Conservation (phyloP, 2,888 invertebrate genomes). For the Leucania comma region DNA sequence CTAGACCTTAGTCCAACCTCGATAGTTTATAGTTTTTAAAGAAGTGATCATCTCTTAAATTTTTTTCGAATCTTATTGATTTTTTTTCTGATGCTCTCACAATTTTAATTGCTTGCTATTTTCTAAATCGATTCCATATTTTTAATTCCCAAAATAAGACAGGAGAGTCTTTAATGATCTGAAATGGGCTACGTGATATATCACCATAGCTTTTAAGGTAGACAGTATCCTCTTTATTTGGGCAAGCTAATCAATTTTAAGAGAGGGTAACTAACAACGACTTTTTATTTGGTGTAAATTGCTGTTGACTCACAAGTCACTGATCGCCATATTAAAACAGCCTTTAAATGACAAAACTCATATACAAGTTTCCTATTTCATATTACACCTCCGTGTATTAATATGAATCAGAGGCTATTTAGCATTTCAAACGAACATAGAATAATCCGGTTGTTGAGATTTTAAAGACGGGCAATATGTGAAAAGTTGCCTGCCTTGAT, state of each 20-base stretch:
- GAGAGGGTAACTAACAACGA: conserved; percentile 33
- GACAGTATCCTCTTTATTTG: conserved; percentile 46
- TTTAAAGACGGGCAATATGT: conserved; percentile 69
- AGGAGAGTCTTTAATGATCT: conserved; percentile 37
- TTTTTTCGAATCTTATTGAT: neutral
- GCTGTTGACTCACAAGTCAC: conserved; percentile 67
- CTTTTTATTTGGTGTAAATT: conserved; percentile 53
- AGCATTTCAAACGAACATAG: conserved; percentile 73
- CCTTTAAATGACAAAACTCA: conserved; percentile 68
- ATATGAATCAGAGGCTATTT: conserved; percentile 81
- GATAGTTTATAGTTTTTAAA: conserved; percentile 33
- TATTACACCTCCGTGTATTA: conserved; percentile 77
- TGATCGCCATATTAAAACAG: conserved; percentile 59
- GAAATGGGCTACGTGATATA: conserved; percentile 47
- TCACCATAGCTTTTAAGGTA: conserved; percentile 54
- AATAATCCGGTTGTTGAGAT: conserved; percentile 72
- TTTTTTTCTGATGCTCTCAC: conserved; percentile 7
- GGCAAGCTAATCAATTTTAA: conserved; percentile 50
- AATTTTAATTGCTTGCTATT: conserved; percentile 27
- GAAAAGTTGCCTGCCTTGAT: conserved; percentile 84
- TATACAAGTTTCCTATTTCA: conserved; percentile 86
- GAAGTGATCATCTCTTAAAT: conserved; percentile 21
- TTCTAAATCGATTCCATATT: conserved; percentile 32
- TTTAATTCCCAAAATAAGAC: conserved; percentile 33
- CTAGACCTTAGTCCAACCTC: conserved; percentile 43